Evolutionary conservation across 2,888 invertebrate genomes (phyloP).

Genomic region (Callinectes sapidus): DNA sequence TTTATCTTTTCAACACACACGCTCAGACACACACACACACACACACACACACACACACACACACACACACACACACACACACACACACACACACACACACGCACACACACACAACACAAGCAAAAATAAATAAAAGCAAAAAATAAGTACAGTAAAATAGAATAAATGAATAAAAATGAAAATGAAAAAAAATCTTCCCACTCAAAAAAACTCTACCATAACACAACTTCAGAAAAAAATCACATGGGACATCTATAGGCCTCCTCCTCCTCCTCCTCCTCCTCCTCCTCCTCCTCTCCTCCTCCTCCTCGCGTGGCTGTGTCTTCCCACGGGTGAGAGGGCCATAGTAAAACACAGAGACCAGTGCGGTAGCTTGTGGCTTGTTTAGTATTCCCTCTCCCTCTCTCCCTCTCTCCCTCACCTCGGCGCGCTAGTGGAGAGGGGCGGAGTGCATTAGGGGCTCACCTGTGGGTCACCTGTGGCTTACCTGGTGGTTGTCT

Average conservation of each 20-base stretch:
- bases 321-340: constrained; percentile 28
- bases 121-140: too few species aligned
- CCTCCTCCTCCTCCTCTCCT: constrained; percentile 17
- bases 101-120: not conserved
- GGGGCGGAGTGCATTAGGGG: constrained; percentile 45
- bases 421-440: constrained; percentile 46
- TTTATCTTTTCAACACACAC: not conserved
- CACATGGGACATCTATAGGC: not conserved
- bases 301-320: not conserved
- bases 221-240: not conserved
- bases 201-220: not conserved
- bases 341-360: constrained; percentile 28
- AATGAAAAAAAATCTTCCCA: too few species aligned
- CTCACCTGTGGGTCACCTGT: constrained; percentile 39
- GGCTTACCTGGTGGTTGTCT: constrained; percentile 22
- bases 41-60: constrained; percentile 27
- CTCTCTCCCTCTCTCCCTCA: constrained; percentile 15
- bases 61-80: constrained; percentile 21
- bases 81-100: constrained; percentile 25
- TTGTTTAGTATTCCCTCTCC: not conserved
- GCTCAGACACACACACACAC: constrained; percentile 2
- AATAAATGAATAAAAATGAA: too few species aligned
- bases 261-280: constrained; percentile 16
- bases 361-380: constrained; percentile 44
- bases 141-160: too few species aligned